Evolutionary conservation across 2,888 invertebrate genomes (phyloP).

Genomic region (Meteorus cinctellus): DNA sequence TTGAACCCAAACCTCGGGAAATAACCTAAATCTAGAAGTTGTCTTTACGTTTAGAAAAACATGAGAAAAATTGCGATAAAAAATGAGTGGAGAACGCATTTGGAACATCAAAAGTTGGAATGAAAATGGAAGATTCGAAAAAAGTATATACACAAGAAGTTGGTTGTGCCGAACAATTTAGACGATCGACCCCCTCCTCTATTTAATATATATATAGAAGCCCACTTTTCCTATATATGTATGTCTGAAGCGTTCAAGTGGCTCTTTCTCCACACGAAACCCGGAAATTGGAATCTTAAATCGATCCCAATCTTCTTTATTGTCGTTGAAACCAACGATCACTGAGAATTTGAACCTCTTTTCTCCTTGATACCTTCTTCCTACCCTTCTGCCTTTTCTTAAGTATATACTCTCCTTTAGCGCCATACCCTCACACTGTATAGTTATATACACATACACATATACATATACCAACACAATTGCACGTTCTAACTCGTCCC

Average conservation of each 20-base stretch:
- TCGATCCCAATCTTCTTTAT: slow-evolving; percentile 67
- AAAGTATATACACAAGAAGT: no score
- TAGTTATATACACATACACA: neutral
- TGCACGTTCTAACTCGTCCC: neutral
- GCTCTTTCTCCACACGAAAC: slow-evolving; percentile 26
- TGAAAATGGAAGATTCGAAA: neutral
- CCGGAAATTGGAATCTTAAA: slow-evolving; percentile 70
- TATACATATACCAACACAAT: slow-evolving; percentile 4
- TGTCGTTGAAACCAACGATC: slow-evolving; percentile 49
- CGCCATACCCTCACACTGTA: neutral
- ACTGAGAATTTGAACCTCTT: slow-evolving; percentile 26
- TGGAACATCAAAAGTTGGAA: no score
- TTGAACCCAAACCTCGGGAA: no score
- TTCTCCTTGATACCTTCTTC: slow-evolving; percentile 22
- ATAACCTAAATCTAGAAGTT: no score
- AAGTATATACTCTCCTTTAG: neutral
- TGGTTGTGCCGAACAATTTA: slow-evolving; percentile 22
- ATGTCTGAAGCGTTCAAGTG: slow-evolving; percentile 9
- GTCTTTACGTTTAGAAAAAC: no score
- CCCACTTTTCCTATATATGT: neutral
- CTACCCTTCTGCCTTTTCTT: slow-evolving; percentile 12
- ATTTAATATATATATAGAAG: neutral
- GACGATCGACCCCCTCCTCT: slow-evolving; percentile 12
- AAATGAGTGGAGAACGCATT: no score
- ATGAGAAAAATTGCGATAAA: no score